phyloP scores from a whole-genome alignment of 2,797 vertebrate species.

The Petrocephalus sullivani region DNA sequence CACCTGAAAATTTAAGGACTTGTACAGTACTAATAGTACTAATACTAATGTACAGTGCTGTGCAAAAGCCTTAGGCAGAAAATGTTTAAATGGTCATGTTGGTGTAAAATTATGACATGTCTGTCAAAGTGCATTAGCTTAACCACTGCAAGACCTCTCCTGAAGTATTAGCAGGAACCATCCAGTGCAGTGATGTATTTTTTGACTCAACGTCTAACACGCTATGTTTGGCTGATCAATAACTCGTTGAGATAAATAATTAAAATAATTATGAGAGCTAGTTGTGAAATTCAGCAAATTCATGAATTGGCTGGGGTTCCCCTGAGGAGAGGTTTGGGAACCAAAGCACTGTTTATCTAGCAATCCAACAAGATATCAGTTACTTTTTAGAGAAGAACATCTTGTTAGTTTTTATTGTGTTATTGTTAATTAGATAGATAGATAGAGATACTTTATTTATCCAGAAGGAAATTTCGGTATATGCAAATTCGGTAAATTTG shows the following conservation, averaged over 20 bases:
- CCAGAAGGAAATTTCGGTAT: no score
- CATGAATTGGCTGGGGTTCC: not conserved
- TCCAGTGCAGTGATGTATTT: not conserved
- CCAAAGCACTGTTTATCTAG: not conserved
- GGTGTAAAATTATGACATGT: not conserved
- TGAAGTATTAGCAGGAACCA: not conserved
- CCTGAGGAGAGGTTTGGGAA: not conserved
- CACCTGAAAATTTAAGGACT: not conserved
- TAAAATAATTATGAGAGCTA: not conserved
- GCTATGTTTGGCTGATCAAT: not conserved
- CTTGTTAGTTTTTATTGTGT: not conserved
- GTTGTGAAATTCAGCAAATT: not conserved
- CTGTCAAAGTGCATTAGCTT: not conserved
- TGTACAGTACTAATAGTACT: not conserved
- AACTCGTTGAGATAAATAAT: not conserved
- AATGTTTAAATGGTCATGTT: not conserved
- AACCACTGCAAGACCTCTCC: not conserved
- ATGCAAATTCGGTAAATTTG: no score
- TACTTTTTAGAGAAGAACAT: not conserved
- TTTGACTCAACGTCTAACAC: not conserved
- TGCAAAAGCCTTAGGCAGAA: not conserved
- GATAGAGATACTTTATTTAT: no score
- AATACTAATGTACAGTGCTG: not conserved
- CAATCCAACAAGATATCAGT: not conserved
- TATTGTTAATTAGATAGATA: no score